phyloP scores from a whole-genome alignment of 2,888 invertebrate genomes.

The Protodeltote pygarga region DNA sequence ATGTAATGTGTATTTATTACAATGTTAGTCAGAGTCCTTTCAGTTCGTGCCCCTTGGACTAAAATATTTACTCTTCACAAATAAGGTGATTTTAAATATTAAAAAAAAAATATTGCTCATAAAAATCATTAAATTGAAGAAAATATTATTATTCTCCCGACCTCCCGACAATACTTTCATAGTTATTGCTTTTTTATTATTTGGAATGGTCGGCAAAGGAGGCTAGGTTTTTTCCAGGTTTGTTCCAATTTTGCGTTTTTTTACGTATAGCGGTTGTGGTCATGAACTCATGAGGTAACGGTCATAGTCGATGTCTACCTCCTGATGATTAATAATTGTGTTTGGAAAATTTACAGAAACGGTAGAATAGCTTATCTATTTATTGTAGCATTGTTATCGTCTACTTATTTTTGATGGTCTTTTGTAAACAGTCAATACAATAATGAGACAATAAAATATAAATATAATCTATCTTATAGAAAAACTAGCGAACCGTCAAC shows the following conservation, averaged over 20 bases:
- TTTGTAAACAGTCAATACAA: too few species aligned
- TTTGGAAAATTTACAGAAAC: not conserved
- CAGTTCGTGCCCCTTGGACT: too few species aligned
- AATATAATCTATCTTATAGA: too few species aligned
- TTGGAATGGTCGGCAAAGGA: slow-evolving; percentile 8
- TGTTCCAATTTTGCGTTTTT: slow-evolving; percentile 25
- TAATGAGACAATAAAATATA: too few species aligned
- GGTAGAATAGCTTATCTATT: not conserved
- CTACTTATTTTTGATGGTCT: not conserved
- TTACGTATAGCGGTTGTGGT: slow-evolving; percentile 33
- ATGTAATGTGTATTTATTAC: too few species aligned
- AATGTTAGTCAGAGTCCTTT: too few species aligned
- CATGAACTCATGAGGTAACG: slow-evolving; percentile 36
- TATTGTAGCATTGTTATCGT: not conserved
- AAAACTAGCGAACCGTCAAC: too few species aligned
- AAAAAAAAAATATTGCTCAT: too few species aligned
- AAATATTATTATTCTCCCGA: too few species aligned
- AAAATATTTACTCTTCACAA: too few species aligned
- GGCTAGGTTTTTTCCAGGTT: slow-evolving; percentile 34
- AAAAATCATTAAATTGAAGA: too few species aligned
- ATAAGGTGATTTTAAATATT: too few species aligned
- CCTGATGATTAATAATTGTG: slow-evolving; percentile 26
- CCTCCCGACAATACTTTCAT: slow-evolving; percentile 9
- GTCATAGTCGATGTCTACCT: slow-evolving; percentile 26
- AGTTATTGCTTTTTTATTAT: slow-evolving; percentile 8